These are phyloP conservation scores for Dysidea cf. avara DNA, from an alignment of 37 sponge, comb jelly and placozoan genomes.

Conservation along the genomic window DNA sequence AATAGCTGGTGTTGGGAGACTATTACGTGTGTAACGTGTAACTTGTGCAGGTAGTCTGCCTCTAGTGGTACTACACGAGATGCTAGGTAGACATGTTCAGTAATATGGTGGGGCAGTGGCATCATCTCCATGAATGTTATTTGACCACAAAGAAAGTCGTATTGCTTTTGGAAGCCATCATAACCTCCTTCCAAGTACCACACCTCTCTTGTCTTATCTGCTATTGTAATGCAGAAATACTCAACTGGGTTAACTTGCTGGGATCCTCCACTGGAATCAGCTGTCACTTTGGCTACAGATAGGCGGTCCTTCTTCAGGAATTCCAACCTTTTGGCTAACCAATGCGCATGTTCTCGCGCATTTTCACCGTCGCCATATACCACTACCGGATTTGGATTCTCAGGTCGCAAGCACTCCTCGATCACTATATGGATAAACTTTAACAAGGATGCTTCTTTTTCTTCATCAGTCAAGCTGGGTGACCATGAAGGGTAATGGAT, in stretches of 20 bases:
- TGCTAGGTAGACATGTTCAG: slow-evolving; percentile 40
- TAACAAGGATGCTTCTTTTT: slow-evolving; percentile 34
- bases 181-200: slow-evolving; percentile 70
- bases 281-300: not conserved
- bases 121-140: slow-evolving; percentile 37
- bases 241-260: slow-evolving; percentile 38
- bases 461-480: slow-evolving; percentile 26
- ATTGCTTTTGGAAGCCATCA: slow-evolving; percentile 34
- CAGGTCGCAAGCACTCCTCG: slow-evolving; percentile 44
- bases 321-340: slow-evolving; percentile 43
- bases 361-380: slow-evolving; percentile 63
- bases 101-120: slow-evolving; percentile 68
- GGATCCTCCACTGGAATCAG: too few species aligned
- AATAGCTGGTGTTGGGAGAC: slow-evolving; percentile 29
- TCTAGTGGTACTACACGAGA: slow-evolving; percentile 42
- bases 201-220: slow-evolving; percentile 41
- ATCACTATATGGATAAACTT: slow-evolving; percentile 38
- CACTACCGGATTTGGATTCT: slow-evolving; percentile 69
- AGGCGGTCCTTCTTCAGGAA: slow-evolving; percentile 27
- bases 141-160: slow-evolving; percentile 59
- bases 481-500: slow-evolving; percentile 51
- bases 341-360: slow-evolving; percentile 19
- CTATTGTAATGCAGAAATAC: slow-evolving; percentile 57
- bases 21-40: slow-evolving; percentile 67
- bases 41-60: slow-evolving; percentile 6